Evolutionary conservation across 2,888 invertebrate genomes (phyloP).

Genomic region (Eudemis profundana): DNA sequence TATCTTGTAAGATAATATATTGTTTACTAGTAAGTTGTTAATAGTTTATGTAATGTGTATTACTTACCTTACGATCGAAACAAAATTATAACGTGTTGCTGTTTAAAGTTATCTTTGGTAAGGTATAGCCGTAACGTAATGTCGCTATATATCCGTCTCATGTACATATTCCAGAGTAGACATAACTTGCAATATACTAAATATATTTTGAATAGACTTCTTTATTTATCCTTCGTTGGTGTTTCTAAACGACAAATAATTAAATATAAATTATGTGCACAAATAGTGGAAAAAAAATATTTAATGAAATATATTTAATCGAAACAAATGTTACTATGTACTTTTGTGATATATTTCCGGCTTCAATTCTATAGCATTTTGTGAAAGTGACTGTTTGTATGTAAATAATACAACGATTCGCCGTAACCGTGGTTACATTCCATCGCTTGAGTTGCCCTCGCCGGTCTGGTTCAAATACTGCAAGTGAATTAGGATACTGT

Average conservation of each 20-base stretch:
- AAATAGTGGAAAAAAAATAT: constrained; percentile 40
- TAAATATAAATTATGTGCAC: constrained; percentile 47
- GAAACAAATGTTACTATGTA: constrained; percentile 40
- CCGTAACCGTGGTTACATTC: constrained; percentile 78
- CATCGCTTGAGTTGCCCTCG: constrained; percentile 56
- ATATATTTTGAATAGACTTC: constrained; percentile 62
- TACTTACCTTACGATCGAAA: constrained; percentile 75
- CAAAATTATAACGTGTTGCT: constrained; percentile 71
- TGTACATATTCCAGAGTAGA: constrained; percentile 69
- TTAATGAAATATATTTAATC: constrained; percentile 43
- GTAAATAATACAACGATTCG: constrained; percentile 62
- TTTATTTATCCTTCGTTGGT: constrained; percentile 60
- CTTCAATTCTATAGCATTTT: constrained; percentile 40
- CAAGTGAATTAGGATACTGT: constrained; percentile 75
- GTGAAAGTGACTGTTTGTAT: constrained; percentile 50
- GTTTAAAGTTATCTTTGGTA: constrained; percentile 52
- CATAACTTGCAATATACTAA: constrained; percentile 59
- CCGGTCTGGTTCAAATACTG: constrained; percentile 32
- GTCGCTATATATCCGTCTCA: constrained; percentile 59
- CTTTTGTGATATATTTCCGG: constrained; percentile 43
- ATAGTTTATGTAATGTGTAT: constrained; percentile 79
- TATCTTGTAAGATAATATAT: constrained; percentile 79
- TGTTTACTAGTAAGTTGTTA: constrained; percentile 83
- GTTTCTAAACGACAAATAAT: constrained; percentile 53
- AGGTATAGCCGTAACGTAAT: constrained; percentile 50